These are phyloP conservation scores for Tyto alba DNA, from an alignment of 2,113 vertebrate genomes.

Conservation along the genomic window DNA sequence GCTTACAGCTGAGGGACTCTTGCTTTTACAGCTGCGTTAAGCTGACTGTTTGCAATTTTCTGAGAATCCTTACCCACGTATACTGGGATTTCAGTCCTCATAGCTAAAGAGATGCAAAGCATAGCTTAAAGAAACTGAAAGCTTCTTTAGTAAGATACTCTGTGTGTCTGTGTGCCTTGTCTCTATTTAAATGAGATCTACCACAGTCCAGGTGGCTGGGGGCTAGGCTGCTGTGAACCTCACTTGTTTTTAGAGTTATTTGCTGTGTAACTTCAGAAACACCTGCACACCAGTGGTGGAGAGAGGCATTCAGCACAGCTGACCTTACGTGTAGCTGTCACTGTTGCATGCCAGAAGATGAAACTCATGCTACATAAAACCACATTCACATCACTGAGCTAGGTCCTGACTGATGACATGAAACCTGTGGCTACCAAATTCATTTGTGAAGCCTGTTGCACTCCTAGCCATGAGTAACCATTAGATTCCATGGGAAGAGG, in stretches of 20 bases:
- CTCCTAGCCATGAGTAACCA: neutral
- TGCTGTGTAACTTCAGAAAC: neutral
- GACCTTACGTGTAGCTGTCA: fast-evolving
- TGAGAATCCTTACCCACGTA: neutral
- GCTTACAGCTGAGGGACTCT: neutral
- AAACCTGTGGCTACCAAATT: neutral
- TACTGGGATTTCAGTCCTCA: neutral
- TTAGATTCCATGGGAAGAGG: neutral
- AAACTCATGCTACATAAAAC: neutral
- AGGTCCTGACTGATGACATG: neutral
- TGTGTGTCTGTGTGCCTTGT: neutral
- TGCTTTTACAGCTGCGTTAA: neutral
- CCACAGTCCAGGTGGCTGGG: neutral
- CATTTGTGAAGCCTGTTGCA: neutral
- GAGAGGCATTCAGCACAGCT: neutral
- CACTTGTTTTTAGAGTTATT: neutral
- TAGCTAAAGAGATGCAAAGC: neutral
- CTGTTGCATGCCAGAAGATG: neutral
- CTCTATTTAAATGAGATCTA: neutral
- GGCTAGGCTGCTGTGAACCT: neutral
- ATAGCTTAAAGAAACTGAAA: neutral
- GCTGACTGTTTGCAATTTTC: neutral
- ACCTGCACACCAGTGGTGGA: neutral
- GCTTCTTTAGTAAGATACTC: neutral
- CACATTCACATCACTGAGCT: neutral